Evolutionary conservation across 2,113 vertebrate genomes (phyloP), one percentile per base, ranked within the genome.

Genomic region (Vulpes lagopus): DNA sequence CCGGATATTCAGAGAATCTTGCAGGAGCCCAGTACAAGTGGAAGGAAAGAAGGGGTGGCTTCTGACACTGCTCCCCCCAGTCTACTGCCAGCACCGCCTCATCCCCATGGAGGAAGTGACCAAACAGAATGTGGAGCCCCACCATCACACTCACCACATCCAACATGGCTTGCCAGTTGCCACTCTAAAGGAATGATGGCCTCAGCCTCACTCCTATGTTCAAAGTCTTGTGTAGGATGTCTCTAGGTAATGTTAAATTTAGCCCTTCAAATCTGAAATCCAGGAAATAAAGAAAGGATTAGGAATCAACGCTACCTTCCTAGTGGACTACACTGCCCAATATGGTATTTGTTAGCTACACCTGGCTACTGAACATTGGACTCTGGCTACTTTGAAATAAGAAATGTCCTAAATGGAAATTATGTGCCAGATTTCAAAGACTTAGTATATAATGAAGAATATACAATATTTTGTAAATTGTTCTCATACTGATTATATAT

Each of bases 1-100:
- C 0, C 4, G 32, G 49, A 51, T 8, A 38, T 3, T 69, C 11
- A 0, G 25, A 76, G 55, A 82, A 49, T 12, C 16, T 14, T 51
- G 1, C 2, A 69, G 19, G 64, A 85, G 19, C 0, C 12, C 59
- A 19, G 8, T 27, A 14, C 8, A 59, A 2, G 27, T 0, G 0
- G 49, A 88, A 84, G 16, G 22, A 88, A 67, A 88, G 3, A 43
- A 49, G 32, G n/a, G 17, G 20, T 25, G 32, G 32, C 23, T 53
- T 88, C 30, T 89, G 27, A 14, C 17, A 17, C 32, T 8, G 14
- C 22, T 62, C 43, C 16, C 3, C 6, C 9, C 3, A 35, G 38
- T 23, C 22, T 6, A 32, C 23, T 3, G 2, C 7, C n/a, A 49
- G 16, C 20, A 30, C 5, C 2, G 1, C 7, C 35, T 59, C 38